These are phyloP conservation scores for Tiliacea aurago DNA, from an alignment of 2,888 invertebrate genomes.

Conservation along the genomic window DNA sequence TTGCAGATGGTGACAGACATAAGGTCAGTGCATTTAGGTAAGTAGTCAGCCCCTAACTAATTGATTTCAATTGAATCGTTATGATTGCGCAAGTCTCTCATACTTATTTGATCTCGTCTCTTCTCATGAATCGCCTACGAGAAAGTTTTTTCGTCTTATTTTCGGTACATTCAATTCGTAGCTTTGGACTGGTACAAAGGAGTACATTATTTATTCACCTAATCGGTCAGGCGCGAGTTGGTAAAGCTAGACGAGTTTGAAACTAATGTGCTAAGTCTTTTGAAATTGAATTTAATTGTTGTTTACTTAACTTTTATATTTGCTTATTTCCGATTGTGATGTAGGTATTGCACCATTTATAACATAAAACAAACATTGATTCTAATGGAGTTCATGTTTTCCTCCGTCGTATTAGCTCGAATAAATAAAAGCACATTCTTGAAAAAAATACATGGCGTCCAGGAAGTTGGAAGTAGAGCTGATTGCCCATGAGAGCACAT, in stretches of 20 bases:
- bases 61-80: constrained; percentile 51
- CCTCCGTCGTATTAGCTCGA: background rate
- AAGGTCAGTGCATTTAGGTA: constrained; percentile 33
- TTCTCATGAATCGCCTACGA: background rate
- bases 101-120: constrained; percentile 25
- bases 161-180: constrained; percentile 15
- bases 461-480: too few relatives aligned
- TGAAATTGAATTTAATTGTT: constrained; percentile 8
- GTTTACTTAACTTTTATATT: constrained; percentile 4
- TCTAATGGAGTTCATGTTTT: background rate
- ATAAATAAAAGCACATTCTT: background rate
- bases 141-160: constrained; percentile 25
- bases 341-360: background rate
- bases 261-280: constrained; percentile 12
- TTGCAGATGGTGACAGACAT: constrained; percentile 15
- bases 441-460: background rate
- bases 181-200: constrained; percentile 8
- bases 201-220: constrained; percentile 45
- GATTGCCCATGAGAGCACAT: background rate
- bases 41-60: constrained; percentile 24
- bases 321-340: background rate
- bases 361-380: constrained; percentile 3
- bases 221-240: constrained; percentile 14
- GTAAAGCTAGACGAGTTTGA: background rate
- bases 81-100: constrained; percentile 29